These are phyloP conservation scores for Philypnodon macrostomus DNA, from an alignment of 2,797 vertebrate species.

Conservation along the genomic window DNA sequence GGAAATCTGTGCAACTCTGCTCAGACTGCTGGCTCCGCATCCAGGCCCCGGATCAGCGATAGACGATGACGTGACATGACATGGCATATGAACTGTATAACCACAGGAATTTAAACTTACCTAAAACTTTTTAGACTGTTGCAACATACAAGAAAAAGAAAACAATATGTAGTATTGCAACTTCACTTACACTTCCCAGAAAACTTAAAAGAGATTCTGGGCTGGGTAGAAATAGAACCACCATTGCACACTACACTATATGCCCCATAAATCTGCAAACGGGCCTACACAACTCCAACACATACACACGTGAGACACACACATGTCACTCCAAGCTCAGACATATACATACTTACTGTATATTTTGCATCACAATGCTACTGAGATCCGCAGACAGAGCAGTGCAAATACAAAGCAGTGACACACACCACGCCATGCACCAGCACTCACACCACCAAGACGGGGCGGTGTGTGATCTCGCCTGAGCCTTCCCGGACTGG, in stretches of 20 bases:
- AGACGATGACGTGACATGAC: too few species aligned
- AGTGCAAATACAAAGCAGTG: conserved; percentile 23
- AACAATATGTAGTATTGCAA: too few species aligned
- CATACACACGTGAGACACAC: conserved; percentile 4
- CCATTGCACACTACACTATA: conserved; percentile 22
- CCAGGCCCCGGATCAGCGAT: too few species aligned
- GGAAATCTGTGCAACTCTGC: too few species aligned
- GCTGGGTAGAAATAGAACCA: conserved; percentile 6
- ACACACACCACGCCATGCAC: conserved; percentile 33
- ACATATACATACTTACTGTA: conserved; percentile 11
- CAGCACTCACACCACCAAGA: conserved; percentile 33
- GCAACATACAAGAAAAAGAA: too few species aligned
- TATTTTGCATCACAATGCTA: conserved; percentile 18
- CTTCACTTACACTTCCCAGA: too few species aligned
- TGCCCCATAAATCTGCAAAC: conserved; percentile 17
- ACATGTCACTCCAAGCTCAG: conserved; percentile 12
- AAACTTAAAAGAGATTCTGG: not conserved
- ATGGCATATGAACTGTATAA: too few species aligned
- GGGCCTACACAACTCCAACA: too few species aligned
- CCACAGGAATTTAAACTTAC: too few species aligned
- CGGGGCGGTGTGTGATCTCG: conserved; percentile 56
- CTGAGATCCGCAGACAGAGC: conserved; percentile 16
- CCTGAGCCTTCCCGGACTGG: conserved; percentile 60
- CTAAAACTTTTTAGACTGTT: too few species aligned
- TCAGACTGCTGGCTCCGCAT: too few species aligned